Base-by-base conservation (phyloP, 2,113 vertebrate species). In the Seriola dumerili region DNA sequence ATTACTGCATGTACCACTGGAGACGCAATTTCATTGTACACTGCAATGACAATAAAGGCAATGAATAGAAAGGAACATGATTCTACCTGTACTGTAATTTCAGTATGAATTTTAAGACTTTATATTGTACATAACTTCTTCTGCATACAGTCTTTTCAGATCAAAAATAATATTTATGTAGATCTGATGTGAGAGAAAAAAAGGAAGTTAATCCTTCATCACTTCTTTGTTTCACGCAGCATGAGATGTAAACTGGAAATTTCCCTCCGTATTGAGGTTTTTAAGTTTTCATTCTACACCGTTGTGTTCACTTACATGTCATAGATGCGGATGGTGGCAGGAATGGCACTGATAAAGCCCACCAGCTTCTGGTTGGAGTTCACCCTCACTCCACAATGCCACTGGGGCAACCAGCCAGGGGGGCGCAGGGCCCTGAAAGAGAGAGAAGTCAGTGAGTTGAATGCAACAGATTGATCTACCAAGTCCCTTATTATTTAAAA, bases 321-420 rank as follows among this genome's bases (percentile, higher is more conserved):
- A 2, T 99, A 99, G 94, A 99, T 98, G 81, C 94, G 96, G 86
- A 99, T 98, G 25, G 87, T 95, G 85, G 98, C 98, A 50, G 98
- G 98, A 86, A 99, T 99, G 5, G 98, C 98, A 5, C 98, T 99
- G 95, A 99, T 99, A 86, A 99, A 99, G 23, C 98, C 98, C 32
- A 99, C 97, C 74, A 99, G 94, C 84, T 99, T 99, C 90, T 98
- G 97, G 94, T 99, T 99, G 62, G 97, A 97, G 89, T 98, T 96
- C 44, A 99, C 98, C 50, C 98, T 94, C 84, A 99, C 98, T 1
- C 98, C 98, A 17, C 98, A 99, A 84, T 99, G 98, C 98, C 98
- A 99, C 94, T 99, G 97, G 16, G 96, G 97, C 87, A 99, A 89
- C 98, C 98, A 99, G 82, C 98, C 98, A 0, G 98, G 98, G 5